phyloP scores from a whole-genome alignment of 2,797 vertebrate genomes.

The Pyrrhura leucotis region DNA sequence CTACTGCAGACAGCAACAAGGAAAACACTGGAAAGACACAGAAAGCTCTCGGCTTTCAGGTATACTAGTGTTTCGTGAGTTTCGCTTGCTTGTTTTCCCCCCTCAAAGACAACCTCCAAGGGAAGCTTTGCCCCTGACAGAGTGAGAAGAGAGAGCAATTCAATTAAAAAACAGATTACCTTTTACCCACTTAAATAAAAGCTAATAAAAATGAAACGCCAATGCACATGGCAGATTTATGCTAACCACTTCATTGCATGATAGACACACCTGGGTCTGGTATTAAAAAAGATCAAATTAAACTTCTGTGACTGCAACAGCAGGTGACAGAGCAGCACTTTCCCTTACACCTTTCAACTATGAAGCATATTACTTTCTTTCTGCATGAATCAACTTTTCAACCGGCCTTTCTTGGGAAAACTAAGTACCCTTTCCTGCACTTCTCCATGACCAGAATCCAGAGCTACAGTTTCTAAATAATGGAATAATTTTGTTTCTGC shows the following conservation, averaged over 20 bases:
- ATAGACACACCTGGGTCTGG: conserved; percentile 59
- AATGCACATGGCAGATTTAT: conserved; percentile 63
- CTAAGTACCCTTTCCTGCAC: background rate
- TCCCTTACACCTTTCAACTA: background rate
- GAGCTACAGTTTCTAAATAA: background rate
- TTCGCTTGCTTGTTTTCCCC: accelerated
- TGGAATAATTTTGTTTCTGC: background rate
- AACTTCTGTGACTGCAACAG: conserved; percentile 62
- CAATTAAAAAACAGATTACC: conserved; percentile 73
- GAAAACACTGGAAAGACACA: background rate
- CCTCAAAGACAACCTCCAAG: background rate
- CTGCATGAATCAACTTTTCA: background rate
- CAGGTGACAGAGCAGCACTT: background rate
- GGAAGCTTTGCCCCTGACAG: background rate
- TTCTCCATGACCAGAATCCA: background rate
- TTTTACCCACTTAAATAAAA: conserved; percentile 76
- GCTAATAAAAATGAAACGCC: conserved; percentile 64
- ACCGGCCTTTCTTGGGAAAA: background rate
- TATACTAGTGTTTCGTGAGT: accelerated
- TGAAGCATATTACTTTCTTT: background rate
- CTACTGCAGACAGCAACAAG: background rate
- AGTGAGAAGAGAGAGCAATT: background rate
- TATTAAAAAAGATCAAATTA: conserved; percentile 73
- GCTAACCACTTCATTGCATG: conserved; percentile 38
- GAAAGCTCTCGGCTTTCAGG: background rate